These are phyloP conservation scores for Onychomys leucogaster DNA, from an alignment of 2,797 vertebrate species.

Conservation along the genomic window DNA sequence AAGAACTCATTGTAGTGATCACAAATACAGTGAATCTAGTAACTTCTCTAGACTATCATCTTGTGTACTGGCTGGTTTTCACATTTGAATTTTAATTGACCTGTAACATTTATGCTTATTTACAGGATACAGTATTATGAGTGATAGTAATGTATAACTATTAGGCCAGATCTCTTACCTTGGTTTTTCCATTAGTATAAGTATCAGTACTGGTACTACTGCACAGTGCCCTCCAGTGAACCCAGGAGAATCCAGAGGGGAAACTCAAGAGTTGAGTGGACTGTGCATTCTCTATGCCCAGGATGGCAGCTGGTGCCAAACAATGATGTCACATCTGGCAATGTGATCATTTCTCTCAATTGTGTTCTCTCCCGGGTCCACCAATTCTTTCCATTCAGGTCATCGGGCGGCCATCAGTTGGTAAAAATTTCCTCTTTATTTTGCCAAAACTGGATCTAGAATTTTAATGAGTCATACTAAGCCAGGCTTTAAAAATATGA, in stretches of 20 bases:
- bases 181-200: slow-evolving; percentile 32
- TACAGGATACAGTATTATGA: not conserved
- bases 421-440: slow-evolving; percentile 66
- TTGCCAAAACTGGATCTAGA: slow-evolving; percentile 54
- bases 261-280: slow-evolving; percentile 41
- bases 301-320: slow-evolving; percentile 44
- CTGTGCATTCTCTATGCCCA: slow-evolving; percentile 49
- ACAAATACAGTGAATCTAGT: not conserved
- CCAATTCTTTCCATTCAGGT: slow-evolving; percentile 75
- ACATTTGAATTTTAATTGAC: not conserved
- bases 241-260: slow-evolving; percentile 47
- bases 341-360: slow-evolving; percentile 65
- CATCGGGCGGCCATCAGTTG: slow-evolving; percentile 67
- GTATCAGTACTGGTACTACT: not conserved
- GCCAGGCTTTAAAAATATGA: slow-evolving; percentile 53
- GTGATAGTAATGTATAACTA: no score
- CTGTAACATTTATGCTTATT: not conserved
- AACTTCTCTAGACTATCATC: not conserved
- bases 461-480: slow-evolving; percentile 54
- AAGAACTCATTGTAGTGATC: not conserved
- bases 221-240: slow-evolving; percentile 74
- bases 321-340: slow-evolving; percentile 62
- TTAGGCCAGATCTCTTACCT: not conserved
- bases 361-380: slow-evolving; percentile 39
- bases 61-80: not conserved